These are phyloP conservation scores for Odocoileus virginianus DNA, from an alignment of 2,113 vertebrate species.

Conservation along the genomic window DNA sequence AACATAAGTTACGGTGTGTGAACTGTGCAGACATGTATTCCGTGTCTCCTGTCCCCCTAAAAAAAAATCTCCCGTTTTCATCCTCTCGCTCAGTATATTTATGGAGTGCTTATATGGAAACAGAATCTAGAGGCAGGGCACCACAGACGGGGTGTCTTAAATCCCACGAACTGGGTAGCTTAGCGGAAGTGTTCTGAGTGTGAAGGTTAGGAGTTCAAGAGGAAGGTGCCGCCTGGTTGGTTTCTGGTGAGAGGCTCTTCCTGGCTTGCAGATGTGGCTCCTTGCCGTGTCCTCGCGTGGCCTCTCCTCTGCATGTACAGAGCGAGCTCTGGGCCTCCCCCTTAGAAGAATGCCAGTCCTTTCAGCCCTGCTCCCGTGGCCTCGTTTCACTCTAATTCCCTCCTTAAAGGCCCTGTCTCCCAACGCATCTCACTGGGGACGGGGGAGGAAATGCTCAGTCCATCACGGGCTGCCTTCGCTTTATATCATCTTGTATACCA, in stretches of 20 bases:
- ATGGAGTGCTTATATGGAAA: not conserved
- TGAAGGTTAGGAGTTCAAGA: not conserved
- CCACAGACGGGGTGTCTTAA: not conserved
- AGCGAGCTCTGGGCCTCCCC: not conserved
- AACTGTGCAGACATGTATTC: not conserved
- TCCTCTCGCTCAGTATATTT: not conserved
- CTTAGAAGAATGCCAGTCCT: not conserved
- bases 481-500: not conserved
- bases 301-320: not conserved
- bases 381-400: slow-evolving; percentile 9
- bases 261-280: not conserved
- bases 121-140: not conserved
- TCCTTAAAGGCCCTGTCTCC: not conserved
- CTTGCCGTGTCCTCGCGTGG: not conserved
- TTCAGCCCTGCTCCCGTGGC: not conserved
- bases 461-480: not conserved
- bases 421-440: not conserved
- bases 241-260: not conserved
- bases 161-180: not conserved
- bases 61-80: not conserved
- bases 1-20: not conserved
- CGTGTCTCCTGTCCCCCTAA: not conserved
- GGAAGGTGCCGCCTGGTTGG: not conserved
- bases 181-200: not conserved
- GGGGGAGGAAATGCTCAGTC: not conserved